Percentiles rank a stretch among this genome's conserved stretches.
phyloP scores from a whole-genome alignment of 1,140 invertebrate genomes.

The Helicorthomorpha holstii region DNA sequence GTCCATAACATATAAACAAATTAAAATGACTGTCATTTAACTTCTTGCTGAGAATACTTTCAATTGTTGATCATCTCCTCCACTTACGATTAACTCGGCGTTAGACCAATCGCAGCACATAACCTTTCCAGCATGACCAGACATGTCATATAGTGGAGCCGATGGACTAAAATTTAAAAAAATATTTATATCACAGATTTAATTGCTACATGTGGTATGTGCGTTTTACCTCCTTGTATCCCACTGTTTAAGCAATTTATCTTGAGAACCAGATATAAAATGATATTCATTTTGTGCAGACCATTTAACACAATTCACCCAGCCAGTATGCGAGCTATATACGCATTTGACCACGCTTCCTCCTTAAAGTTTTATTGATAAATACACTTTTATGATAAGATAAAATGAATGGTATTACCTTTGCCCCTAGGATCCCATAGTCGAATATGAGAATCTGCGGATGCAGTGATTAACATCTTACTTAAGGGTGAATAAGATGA shows the following conservation, averaged over 20 bases:
- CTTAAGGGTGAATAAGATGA: conserved; percentile 62
- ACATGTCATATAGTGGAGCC: conserved; percentile 78
- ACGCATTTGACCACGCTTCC: conserved; percentile 68
- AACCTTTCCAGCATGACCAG: conserved; percentile 87
- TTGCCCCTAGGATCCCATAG: conserved; percentile 78
- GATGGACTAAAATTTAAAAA: conserved; percentile 49
- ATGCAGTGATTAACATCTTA: conserved; percentile 58
- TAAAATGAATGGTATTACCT: conserved; percentile 33
- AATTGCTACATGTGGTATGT: conserved; percentile 8
- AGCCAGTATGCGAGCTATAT: conserved; percentile 77
- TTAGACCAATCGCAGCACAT: conserved; percentile 87
- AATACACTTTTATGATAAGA: neutral
- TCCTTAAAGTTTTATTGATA: conserved; percentile 37
- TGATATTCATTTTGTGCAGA: conserved; percentile 62
- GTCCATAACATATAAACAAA: no score
- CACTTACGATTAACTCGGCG: conserved; percentile 67
- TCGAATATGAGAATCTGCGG: conserved; percentile 73
- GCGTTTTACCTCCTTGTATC: conserved; percentile 61
- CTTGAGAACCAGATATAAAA: conserved; percentile 86
- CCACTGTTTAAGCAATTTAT: conserved; percentile 85
- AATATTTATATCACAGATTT: conserved; percentile 1
- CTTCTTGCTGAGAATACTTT: conserved; percentile 53
- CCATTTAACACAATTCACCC: conserved; percentile 83
- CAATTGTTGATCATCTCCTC: conserved; percentile 80
- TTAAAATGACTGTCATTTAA: neutral